These are phyloP conservation scores for Apoda limacodes DNA, from an alignment of 2,888 invertebrate genomes.

Conservation along the genomic window DNA sequence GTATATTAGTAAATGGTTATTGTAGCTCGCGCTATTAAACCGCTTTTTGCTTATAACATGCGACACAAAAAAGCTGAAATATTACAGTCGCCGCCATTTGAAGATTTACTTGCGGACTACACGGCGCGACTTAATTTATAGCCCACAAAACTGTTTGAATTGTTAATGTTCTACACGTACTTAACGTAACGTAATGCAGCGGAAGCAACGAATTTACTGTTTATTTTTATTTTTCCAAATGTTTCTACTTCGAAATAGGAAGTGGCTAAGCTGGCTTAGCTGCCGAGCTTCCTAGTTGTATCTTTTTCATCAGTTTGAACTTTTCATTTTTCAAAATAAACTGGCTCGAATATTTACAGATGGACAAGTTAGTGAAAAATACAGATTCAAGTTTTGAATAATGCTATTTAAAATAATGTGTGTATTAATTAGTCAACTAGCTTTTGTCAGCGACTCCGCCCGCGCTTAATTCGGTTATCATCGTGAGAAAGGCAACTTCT, in stretches of 20 bases:
- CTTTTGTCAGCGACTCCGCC: too few species aligned
- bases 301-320: too few species aligned
- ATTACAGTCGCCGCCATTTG: slow-evolving; percentile 52
- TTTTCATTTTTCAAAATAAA: too few species aligned
- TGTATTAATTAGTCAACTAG: too few species aligned
- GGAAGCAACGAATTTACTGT: slow-evolving; percentile 24
- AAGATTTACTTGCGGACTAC: slow-evolving; percentile 44
- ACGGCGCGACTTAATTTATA: slow-evolving; percentile 52
- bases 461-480: too few species aligned
- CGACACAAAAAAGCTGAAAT: slow-evolving; percentile 28
- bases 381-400: too few species aligned
- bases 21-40: too few species aligned
- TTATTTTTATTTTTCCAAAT: slow-evolving; percentile 23
- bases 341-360: too few species aligned
- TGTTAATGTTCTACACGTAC: slow-evolving; percentile 49
- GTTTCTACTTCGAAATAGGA: neutral
- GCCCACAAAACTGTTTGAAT: slow-evolving; percentile 59
- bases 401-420: too few species aligned
- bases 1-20: too few species aligned
- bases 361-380: too few species aligned
- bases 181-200: slow-evolving; percentile 25
- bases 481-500: too few species aligned
- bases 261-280: neutral
- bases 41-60: neutral
- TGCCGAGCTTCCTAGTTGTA: neutral